These are phyloP conservation scores for Neodiprion fabricii DNA, from an alignment of 1,140 invertebrate genomes.

Conservation along the genomic window DNA sequence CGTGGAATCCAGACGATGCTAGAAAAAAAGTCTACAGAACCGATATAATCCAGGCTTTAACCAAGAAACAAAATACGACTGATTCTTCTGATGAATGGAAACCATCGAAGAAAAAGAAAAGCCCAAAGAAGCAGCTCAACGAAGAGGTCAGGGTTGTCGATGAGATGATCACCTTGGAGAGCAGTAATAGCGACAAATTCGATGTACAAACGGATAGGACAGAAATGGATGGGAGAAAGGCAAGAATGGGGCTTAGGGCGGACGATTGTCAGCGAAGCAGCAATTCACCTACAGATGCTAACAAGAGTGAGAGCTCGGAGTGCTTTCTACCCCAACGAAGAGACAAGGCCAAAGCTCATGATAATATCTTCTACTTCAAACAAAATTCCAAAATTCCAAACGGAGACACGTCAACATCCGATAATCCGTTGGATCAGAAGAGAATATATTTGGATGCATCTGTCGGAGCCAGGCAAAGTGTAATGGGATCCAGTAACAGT, in stretches of 20 bases:
- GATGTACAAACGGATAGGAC: slow-evolving; percentile 52
- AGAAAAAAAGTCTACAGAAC: slow-evolving; percentile 52
- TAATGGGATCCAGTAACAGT: slow-evolving; percentile 36
- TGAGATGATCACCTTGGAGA: slow-evolving; percentile 38
- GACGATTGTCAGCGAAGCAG: slow-evolving; percentile 44
- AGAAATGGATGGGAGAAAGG: slow-evolving; percentile 54
- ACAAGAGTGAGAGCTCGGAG: slow-evolving; percentile 57
- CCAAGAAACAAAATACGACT: slow-evolving; percentile 51
- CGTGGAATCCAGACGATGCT: slow-evolving; percentile 56
- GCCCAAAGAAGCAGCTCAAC: slow-evolving; percentile 34
- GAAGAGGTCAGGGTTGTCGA: slow-evolving; percentile 31
- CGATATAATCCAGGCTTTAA: slow-evolving; percentile 51
- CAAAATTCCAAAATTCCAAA: slow-evolving; percentile 39
- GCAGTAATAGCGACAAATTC: slow-evolving; percentile 55
- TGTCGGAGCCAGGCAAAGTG: slow-evolving; percentile 34
- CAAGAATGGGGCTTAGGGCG: slow-evolving; percentile 50
- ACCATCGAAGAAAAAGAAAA: slow-evolving; percentile 35
- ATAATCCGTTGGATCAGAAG: slow-evolving; percentile 42
- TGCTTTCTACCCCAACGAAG: slow-evolving; percentile 51
- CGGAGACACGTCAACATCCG: slow-evolving; percentile 38
- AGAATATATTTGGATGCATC: slow-evolving; percentile 42
- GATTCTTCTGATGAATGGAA: slow-evolving; percentile 56
- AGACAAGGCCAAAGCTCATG: slow-evolving; percentile 39
- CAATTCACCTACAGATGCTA: slow-evolving; percentile 37
- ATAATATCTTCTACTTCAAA: slow-evolving; percentile 43